Evolutionary conservation across 2,888 invertebrate species (phyloP).

Genomic region (Platycheirus albimanus): DNA sequence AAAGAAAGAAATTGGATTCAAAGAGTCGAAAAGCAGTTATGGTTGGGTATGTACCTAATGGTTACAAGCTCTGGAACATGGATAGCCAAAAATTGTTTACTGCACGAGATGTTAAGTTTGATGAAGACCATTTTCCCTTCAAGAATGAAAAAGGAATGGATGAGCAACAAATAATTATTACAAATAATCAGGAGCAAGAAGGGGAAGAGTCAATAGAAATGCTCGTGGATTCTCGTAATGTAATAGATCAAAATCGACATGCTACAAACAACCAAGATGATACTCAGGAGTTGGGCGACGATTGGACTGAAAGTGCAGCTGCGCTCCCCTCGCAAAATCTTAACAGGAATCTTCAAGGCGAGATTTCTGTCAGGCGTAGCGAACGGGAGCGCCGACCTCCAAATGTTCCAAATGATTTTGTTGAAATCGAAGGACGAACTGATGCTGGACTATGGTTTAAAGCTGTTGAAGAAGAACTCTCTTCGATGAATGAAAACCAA

Average conservation of each 20-base stretch:
- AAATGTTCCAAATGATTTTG: not conserved
- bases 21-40: too few relatives aligned
- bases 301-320: too few relatives aligned
- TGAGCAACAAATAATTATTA: too few relatives aligned
- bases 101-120: slow-evolving; percentile 46
- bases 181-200: slow-evolving; percentile 1
- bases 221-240: not conserved
- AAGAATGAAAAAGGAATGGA: too few relatives aligned
- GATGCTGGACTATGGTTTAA: not conserved
- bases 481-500: too few relatives aligned
- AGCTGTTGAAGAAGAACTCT: not conserved
- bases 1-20: slow-evolving; percentile 69
- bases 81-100: slow-evolving; percentile 18
- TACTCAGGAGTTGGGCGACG: too few relatives aligned
- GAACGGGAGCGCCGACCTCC: not conserved
- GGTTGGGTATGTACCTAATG: too few relatives aligned
- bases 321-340: too few relatives aligned
- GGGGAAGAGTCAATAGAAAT: not conserved
- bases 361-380: not conserved
- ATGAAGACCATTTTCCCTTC: slow-evolving; percentile 37
- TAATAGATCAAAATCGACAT: not conserved
- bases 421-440: too few relatives aligned
- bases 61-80: slow-evolving; percentile 59
- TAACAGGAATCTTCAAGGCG: not conserved
- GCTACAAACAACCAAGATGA: too few relatives aligned